phyloP scores from a whole-genome alignment of 2,888 invertebrate species.

The Hydrotaea diabolus region DNA sequence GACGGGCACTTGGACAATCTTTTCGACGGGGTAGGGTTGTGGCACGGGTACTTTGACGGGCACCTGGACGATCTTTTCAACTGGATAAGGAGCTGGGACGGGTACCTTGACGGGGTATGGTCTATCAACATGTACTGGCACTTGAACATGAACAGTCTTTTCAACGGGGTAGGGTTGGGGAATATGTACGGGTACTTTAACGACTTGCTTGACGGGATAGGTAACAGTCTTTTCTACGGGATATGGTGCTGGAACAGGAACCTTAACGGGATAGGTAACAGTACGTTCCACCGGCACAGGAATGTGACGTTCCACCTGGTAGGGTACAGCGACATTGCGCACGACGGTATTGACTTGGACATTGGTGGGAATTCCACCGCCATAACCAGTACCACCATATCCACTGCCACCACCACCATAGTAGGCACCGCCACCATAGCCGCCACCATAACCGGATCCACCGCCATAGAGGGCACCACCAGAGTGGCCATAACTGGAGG shows the following conservation, averaged over 20 bases:
- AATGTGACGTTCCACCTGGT: constrained; percentile 85
- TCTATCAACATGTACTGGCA: constrained; percentile 87
- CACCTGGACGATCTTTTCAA: constrained; percentile 88
- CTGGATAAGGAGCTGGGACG: constrained; percentile 90
- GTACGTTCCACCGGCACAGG: constrained; percentile 86
- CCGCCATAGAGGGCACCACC: constrained; percentile 72
- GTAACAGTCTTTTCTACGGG: constrained; percentile 83
- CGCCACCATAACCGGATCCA: constrained; percentile 80
- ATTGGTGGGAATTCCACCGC: constrained; percentile 80
- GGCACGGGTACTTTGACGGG: constrained; percentile 91
- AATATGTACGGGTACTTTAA: constrained; percentile 87
- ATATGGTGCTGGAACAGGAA: constrained; percentile 86
- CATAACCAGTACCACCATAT: constrained; percentile 72
- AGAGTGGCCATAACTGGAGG: constrained; percentile 61
- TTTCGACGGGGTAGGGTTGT: constrained; percentile 90
- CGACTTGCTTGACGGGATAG: constrained; percentile 84
- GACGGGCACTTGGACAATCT: constrained; percentile 87
- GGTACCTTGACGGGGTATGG: constrained; percentile 90
- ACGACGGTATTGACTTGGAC: constrained; percentile 86
- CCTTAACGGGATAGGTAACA: constrained; percentile 85
- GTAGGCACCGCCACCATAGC: constrained; percentile 82
- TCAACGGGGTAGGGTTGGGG: constrained; percentile 90
- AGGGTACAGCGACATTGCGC: constrained; percentile 88
- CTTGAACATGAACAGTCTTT: constrained; percentile 86
- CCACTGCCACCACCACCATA: constrained; percentile 75